Conservation (phyloP, 2,888 invertebrate genomes). For the Drosophila aldrichi region DNA sequence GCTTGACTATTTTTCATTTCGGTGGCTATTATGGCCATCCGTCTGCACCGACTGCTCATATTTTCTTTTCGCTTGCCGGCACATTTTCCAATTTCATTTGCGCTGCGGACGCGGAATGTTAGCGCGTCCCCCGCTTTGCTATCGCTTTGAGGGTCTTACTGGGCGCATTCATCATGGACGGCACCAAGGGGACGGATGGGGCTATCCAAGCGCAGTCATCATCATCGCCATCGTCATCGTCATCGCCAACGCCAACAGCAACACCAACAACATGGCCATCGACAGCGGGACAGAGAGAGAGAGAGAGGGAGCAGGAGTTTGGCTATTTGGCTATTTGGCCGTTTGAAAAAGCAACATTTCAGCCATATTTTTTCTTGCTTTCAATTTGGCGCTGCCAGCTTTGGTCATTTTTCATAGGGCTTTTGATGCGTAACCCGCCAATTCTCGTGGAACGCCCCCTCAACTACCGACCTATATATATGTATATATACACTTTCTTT, state of each 20-base stretch:
- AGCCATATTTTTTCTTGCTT: conserved; percentile 80
- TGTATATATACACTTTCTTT: conserved; percentile 1
- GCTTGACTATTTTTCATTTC: conserved; percentile 79
- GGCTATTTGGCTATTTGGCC: conserved; percentile 46
- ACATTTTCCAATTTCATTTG: conserved; percentile 81
- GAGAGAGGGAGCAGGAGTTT: conserved; percentile 15
- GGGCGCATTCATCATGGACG: conserved; percentile 72
- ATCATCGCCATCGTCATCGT: conserved; percentile 41
- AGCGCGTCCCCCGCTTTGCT: conserved; percentile 45
- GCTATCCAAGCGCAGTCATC: conserved; percentile 48
- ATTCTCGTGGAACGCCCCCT: conserved; percentile 31
- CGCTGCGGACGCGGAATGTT: conserved; percentile 74
- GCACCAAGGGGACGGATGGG: conserved; percentile 21
- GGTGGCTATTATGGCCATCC: conserved; percentile 59
- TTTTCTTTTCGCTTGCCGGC: conserved; percentile 78
- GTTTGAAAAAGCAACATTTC: conserved; percentile 79
- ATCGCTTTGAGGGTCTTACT: conserved; percentile 32
- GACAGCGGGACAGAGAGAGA: too few relatives aligned
- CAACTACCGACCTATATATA: conserved; percentile 4
- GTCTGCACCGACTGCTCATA: conserved; percentile 53
- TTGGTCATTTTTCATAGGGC: conserved; percentile 80
- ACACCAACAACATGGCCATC: too few relatives aligned
- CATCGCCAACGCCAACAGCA: conserved; percentile 28
- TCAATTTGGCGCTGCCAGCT: conserved; percentile 73
- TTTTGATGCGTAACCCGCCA: conserved; percentile 76